phyloP scores from a whole-genome alignment of 1,140 invertebrate species.

The Drosophila ambigua region DNA sequence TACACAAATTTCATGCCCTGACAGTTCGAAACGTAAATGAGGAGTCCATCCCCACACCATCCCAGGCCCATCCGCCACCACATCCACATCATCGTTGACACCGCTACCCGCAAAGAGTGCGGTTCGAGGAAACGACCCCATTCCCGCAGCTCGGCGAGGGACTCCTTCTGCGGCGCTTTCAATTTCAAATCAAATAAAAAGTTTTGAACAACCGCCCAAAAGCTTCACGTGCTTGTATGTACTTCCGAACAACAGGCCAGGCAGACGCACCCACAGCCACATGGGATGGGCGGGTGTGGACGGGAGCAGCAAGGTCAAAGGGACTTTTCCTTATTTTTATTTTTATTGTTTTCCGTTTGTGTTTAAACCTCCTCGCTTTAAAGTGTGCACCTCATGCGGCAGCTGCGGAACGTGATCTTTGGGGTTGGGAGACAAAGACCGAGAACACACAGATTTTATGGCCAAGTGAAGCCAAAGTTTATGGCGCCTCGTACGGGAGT shows the following conservation, averaged over 20 bases:
- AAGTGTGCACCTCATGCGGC: slow-evolving; percentile 37
- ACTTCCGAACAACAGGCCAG: slow-evolving; percentile 3
- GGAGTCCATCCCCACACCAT: not conserved
- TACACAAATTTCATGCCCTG: slow-evolving; percentile 49
- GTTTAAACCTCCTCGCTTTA: slow-evolving; percentile 52
- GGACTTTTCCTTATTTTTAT: slow-evolving; percentile 52
- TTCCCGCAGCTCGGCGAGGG: not conserved
- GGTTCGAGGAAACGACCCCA: not conserved
- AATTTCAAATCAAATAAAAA: slow-evolving; percentile 70
- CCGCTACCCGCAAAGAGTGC: too few species aligned
- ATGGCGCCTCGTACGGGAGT: slow-evolving; percentile 29
- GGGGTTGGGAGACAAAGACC: not conserved
- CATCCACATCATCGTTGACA: too few species aligned
- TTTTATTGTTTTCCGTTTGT: slow-evolving; percentile 42
- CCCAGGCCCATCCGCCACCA: too few species aligned
- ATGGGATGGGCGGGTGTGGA: not conserved
- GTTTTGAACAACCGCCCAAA: slow-evolving; percentile 39
- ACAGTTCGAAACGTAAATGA: slow-evolving; percentile 43
- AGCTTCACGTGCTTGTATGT: slow-evolving; percentile 26
- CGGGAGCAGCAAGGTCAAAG: slow-evolving; percentile 56
- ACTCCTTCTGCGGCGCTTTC: slow-evolving; percentile 52
- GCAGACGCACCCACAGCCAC: not conserved
- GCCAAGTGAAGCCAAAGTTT: slow-evolving; percentile 44
- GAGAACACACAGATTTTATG: slow-evolving; percentile 31
- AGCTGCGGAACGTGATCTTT: not conserved